Percentiles rank a stretch among this genome's conserved stretches.
Conservation (phyloP, 2,888 invertebrate genomes). For the Lasioglossum leucozonium region DNA sequence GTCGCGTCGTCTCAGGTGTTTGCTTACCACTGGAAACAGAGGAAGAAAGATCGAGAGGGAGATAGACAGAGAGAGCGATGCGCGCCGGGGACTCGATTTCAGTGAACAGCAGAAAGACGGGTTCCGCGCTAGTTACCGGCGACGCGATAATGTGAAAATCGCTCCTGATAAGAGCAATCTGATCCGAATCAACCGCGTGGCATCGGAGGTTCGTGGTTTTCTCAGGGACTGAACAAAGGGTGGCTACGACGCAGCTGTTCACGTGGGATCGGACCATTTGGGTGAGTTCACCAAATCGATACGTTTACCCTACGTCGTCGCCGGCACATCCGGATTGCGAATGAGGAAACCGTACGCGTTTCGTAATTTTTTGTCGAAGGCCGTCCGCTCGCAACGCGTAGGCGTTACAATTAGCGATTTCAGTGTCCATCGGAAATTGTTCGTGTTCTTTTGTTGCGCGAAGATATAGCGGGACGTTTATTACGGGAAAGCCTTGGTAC, state of each 20-base stretch:
- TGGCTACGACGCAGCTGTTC: constrained; percentile 27
- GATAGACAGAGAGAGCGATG: neutral
- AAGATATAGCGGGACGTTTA: constrained; percentile 14
- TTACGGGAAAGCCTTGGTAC: constrained; percentile 18
- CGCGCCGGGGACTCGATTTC: constrained; percentile 5
- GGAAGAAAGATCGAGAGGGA: neutral
- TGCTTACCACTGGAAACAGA: neutral
- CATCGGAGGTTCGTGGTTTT: neutral
- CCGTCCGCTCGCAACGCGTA: neutral
- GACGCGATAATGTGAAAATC: constrained; percentile 28
- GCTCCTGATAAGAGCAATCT: neutral
- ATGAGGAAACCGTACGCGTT: neutral
- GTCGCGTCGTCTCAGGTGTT: constrained; percentile 13
- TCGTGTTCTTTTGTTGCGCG: neutral
- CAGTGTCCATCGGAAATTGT: neutral
- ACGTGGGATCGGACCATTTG: constrained; percentile 22
- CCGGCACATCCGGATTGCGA: neutral
- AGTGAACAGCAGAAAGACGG: neutral
- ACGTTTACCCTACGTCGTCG: neutral
- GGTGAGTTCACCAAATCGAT: constrained; percentile 32
- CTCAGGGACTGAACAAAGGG: neutral
- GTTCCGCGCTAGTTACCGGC: constrained; percentile 43
- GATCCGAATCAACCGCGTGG: neutral
- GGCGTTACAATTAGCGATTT: no score
- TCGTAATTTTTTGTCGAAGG: neutral